A percentile compares a stretch with the other conserved stretches of the same genome.
Conservation (phyloP, 2,797 vertebrate species). For the Delichon dasypus region DNA sequence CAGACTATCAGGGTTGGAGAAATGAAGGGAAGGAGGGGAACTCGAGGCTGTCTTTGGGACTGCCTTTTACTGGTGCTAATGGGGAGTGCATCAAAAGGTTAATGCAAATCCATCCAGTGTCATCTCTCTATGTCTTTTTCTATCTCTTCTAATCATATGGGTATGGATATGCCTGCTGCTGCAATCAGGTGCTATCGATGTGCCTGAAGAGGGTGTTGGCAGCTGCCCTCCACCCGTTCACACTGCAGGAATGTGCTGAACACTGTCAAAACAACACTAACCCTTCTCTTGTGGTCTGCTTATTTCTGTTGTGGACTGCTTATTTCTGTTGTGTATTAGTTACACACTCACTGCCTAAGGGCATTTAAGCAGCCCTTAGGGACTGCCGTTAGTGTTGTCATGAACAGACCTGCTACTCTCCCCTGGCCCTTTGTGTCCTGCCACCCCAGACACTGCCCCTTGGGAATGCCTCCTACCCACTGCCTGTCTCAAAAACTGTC, state of each 20-base stretch:
- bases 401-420: not conserved
- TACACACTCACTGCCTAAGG: not conserved
- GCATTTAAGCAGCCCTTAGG: not conserved
- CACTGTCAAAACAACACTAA: not conserved
- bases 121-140: not conserved
- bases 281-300: not conserved
- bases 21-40: not conserved
- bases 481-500: not conserved
- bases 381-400: not conserved
- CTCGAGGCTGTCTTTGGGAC: not conserved
- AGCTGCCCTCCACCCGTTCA: not conserved
- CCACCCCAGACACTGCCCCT: not conserved
- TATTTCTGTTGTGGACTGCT: not conserved
- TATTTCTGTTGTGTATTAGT: not conserved
- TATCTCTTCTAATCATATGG: not conserved
- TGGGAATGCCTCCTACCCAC: not conserved
- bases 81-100: not conserved
- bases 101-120: not conserved
- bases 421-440: not conserved
- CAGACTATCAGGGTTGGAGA: not conserved
- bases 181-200: not conserved
- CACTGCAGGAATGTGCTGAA: not conserved
- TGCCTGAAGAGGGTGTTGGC: conserved; percentile 27
- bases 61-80: not conserved
- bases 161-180: not conserved